Evolutionary conservation across 1,140 invertebrate species (phyloP), one percentile per base, ranked within the genome.

Genomic region (Drosophila lacteicornis): DNA sequence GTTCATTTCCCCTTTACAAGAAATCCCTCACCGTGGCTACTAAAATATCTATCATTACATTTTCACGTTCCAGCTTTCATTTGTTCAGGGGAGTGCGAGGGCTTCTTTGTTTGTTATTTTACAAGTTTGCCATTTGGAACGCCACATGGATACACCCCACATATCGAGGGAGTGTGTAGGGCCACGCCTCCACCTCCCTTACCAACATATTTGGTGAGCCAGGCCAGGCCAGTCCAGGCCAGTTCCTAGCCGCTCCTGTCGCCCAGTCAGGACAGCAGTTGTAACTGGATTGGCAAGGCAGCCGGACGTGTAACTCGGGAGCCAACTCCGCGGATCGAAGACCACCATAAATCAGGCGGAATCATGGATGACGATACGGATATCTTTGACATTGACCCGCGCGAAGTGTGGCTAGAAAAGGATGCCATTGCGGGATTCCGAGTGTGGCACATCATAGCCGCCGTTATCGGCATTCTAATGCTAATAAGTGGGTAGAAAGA

Each of bases 361-460:
- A 50, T 6, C 55, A 90, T 90, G 85, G 80, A 90, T 46, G 83
- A 88, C 42, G 70, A 88, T 79, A 63, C 74, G 47, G 67, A 91
- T 45, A 75, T 87, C 40, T 79, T 84, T 25, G 42, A 74, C 15
- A 77, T 78, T 36, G 75, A 91, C 75, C 74, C 88, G 11, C 67
- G 67, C 40, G 94, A 94, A 77, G 94, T 94, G 68, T 96, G 95
- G 95, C 93, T 95, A 45, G 95, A 93, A 50, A 93, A 91, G 55
- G 80, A 90, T 45, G 92, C 95, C 33, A 77, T 94, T 38, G 94
- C 94, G 30, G 94, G 94, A 61, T 93, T 96, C 71, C 90, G 95
- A 70, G 93, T 94, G 51, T 96, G 95, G 95, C 95, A 96, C 80
- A 93, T 96, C 40, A 94, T 95, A 58, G 94, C 94, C 82, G 93